Evolutionary conservation across 2,888 invertebrate genomes (phyloP).

Genomic region (Azorinus chamasolen): DNA sequence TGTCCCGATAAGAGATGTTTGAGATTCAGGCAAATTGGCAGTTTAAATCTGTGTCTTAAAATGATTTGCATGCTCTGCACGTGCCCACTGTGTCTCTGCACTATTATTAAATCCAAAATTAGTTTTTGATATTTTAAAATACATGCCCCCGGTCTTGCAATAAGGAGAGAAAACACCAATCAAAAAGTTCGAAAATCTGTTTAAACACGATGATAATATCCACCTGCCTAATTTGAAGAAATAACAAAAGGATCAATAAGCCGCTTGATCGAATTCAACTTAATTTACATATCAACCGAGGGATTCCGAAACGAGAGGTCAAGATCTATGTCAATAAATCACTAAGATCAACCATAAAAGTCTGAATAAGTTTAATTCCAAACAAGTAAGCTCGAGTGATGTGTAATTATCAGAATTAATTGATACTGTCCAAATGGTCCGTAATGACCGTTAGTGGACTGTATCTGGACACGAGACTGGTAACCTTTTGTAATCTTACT

Average conservation of each 20-base stretch:
- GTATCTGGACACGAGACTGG: conserved; percentile 55
- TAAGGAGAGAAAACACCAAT: conserved; percentile 11
- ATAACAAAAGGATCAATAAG: conserved; percentile 31
- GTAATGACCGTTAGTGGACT: conserved; percentile 61
- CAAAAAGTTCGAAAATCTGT: conserved; percentile 37
- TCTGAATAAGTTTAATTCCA: conserved; percentile 57
- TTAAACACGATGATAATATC: conserved; percentile 31
- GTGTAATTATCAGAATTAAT: conserved; percentile 58
- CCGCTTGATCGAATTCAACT: too few species aligned
- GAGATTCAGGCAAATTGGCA: too few species aligned
- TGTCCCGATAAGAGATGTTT: too few species aligned
- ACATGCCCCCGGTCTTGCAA: too few species aligned
- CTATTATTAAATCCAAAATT: too few species aligned
- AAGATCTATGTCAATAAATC: conserved; percentile 56
- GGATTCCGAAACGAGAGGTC: conserved; percentile 45
- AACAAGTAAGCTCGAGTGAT: conserved; percentile 49
- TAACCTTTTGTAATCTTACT: conserved; percentile 62
- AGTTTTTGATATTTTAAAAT: too few species aligned
- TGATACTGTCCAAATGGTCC: conserved; percentile 45
- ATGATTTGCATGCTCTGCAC: too few species aligned
- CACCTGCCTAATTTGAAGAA: conserved; percentile 39
- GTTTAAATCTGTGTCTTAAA: too few species aligned
- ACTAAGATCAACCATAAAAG: conserved; percentile 59
- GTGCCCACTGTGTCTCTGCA: too few species aligned
- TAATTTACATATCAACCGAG: conserved; percentile 54